Evolutionary conservation across 2,113 vertebrate species (phyloP), one percentile per base, ranked within the genome.

Genomic region (Phaethornis superciliosus): DNA sequence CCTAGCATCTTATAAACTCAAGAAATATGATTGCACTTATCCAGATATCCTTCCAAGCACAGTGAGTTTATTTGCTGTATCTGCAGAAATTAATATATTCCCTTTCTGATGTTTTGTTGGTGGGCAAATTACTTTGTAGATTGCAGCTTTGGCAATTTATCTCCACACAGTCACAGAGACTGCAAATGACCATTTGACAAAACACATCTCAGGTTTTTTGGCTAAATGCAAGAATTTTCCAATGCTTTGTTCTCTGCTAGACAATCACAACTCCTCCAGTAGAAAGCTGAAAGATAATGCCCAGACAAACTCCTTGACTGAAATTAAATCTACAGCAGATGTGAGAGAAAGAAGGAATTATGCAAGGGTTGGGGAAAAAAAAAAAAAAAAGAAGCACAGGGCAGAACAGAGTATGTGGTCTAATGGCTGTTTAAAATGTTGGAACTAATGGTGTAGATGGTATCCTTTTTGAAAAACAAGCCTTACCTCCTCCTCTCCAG

Each of bases 51-150:
- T 69, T 84, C 74, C 81, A 81, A 93, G 92, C 83, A 62, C 72
- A 65, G 3, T 69, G 40, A 52, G 68, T 56, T 44, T 90, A 65
- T 82, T 60, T 90, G 83, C 62, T 79, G 1, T 22, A 89, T 58
- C 62, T 76, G 81, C 69, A 72, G 40, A 93, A 90, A 88, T 81
- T 67, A 95, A 79, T 89, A 72, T 74, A 90, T 84, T 90, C 47
- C n/a, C 24, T 89, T 93, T 78, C 58, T 65, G 49, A 90, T 69
- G 72, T 76, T 95, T 86, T 84, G 65, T 84, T 87, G 74, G 58
- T 54, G 56, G 33, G 24, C 24, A 76, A 89, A 89, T 72, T 89
- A 72, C 70, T 92, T 79, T 89, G 83, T 89, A 72, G 77, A 81
- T 81, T n/a, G 44, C 21, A 89, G 81, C 49, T 67, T 17, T 7